phyloP scores from a whole-genome alignment of 2,888 invertebrate genomes.

The Uloborus plumipes region DNA sequence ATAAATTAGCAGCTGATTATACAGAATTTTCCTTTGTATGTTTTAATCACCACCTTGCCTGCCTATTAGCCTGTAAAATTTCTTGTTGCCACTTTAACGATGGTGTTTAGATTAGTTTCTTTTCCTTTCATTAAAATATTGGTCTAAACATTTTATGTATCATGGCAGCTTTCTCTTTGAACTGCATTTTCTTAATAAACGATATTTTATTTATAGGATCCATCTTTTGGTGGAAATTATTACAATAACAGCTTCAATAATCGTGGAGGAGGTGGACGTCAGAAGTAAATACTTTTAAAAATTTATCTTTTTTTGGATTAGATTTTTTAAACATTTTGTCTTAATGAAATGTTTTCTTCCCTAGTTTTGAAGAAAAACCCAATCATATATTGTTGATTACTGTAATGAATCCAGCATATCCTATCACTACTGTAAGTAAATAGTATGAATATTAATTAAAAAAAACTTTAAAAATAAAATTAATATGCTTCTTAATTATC shows the following conservation, averaged over 20 bases:
- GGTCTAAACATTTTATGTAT: no score
- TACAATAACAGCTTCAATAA: conserved; percentile 34
- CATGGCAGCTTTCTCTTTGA: no score
- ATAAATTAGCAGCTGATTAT: no score
- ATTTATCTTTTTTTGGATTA: background rate
- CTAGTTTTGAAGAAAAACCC: conserved; percentile 80
- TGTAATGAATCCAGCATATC: conserved; percentile 97
- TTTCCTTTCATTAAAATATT: no score
- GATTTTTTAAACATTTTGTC: background rate
- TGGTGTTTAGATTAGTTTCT: no score
- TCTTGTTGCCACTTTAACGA: no score
- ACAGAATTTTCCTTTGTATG: no score
- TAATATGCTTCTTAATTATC: conserved; percentile 17
- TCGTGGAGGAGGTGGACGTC: conserved; percentile 26
- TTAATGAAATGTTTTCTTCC: background rate
- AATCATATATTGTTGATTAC: conserved; percentile 98
- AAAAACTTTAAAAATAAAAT: background rate
- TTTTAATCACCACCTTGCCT: no score
- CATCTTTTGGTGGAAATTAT: conserved; percentile 19
- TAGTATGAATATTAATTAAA: background rate
- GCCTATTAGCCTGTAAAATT: no score
- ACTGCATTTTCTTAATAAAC: no score
- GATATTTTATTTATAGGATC: conserved; percentile 35
- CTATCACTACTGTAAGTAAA: conserved; percentile 96
- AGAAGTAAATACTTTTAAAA: conserved; percentile 19